Base-by-base conservation (phyloP, 2,113 vertebrate genomes). In the Calyptomena viridis region DNA sequence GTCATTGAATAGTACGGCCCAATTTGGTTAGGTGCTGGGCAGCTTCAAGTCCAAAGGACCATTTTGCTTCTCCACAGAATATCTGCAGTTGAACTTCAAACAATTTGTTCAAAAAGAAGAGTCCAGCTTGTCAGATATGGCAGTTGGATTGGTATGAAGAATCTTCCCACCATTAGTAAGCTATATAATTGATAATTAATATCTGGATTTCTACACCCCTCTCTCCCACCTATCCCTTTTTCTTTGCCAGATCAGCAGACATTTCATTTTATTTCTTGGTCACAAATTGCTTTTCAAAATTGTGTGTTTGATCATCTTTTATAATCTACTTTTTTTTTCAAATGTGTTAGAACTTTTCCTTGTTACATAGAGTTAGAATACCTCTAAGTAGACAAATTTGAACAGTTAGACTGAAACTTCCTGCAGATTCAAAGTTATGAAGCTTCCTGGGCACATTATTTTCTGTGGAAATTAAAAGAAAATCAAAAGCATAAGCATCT, bases 1-100 rank as follows among this genome's bases (percentile, higher is more conserved):
- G 1, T 4, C 19, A 28, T n/a, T 47, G n/a, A 81, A 67, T 0
- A 17, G 6, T 37, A 42, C 23, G 35, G 6, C 6, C 4, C 9
- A 27, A 27, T 84, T 72, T 55, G 3, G 16, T 72, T 28, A 35
- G 6, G 6, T n/a, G 8, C 6, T 90, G 23, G 33, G 39, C 17
- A 62, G 9, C 24, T 82, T 84, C 35, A 73, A 18, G 22, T 76
- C 21, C 5, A 28, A 33, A 58, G 59, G 30, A 64, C 3, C 25
- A 28, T 4, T 67, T 62, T 59, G 12, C 13, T 67, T 40, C 27
- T 87, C 21, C 60, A 56, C 20, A 64, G 84, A 55, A 5, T 27
- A 46, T 47, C 6, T 72, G 42, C 14, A 88, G 24, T 23, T 58
- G 47, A 74, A 47, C 17, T 72, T 87, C 27, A 71, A 42, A 28